Percentiles rank a stretch among this genome's conserved stretches.
These are phyloP conservation scores for Peromyscus maniculatus DNA, from an alignment of 2,113 vertebrate species.

Conservation along the genomic window DNA sequence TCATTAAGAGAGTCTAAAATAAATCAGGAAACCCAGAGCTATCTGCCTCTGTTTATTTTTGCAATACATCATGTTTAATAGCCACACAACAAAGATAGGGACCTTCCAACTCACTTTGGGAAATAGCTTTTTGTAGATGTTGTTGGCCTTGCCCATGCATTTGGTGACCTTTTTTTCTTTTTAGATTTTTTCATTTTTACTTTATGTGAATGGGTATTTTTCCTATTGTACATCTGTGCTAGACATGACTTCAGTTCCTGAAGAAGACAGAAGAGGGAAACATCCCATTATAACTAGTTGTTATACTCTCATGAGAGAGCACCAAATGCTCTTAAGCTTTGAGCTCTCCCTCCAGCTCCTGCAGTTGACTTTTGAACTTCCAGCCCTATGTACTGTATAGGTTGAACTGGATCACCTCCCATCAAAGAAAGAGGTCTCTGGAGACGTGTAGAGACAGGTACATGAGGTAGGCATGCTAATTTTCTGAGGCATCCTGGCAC, in stretches of 20 bases:
- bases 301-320: background rate
- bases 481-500: background rate
- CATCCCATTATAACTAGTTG: background rate
- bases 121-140: background rate
- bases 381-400: background rate
- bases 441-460: background rate
- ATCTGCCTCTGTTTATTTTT: no score
- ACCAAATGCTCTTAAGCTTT: background rate
- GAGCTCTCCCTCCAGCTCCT: background rate
- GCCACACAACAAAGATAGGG: no score
- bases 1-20: no score
- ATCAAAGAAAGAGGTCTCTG: no score
- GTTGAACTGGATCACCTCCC: background rate
- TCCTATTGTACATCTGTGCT: background rate
- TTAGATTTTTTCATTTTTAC: no score
- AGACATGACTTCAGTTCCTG: background rate
- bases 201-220: background rate
- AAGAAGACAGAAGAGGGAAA: background rate
- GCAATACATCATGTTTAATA: no score
- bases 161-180: background rate
- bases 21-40: no score
- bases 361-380: background rate
- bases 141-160: background rate
- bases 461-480: background rate
- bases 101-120: no score